Conservation (phyloP, 2,113 vertebrate species). For the Eulemur rufifrons region DNA sequence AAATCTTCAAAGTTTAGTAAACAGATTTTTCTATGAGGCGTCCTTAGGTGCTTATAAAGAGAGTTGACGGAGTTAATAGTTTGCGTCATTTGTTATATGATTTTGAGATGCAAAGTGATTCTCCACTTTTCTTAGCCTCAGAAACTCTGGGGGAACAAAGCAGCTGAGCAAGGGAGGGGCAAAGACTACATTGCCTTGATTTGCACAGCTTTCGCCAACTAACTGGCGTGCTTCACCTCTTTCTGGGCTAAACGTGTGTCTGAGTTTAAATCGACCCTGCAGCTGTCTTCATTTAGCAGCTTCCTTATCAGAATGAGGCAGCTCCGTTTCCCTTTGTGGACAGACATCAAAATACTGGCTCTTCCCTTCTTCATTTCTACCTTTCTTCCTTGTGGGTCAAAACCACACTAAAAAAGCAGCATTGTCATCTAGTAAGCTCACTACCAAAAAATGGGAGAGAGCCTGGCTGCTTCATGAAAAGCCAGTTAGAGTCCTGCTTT, state of each 20-base stretch:
- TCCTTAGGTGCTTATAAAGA: not conserved
- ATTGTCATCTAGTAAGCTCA: not conserved
- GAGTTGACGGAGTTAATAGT: not conserved
- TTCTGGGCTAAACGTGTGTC: not conserved
- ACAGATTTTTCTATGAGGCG: not conserved
- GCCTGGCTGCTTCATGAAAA: not conserved
- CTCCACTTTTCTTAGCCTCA: not conserved
- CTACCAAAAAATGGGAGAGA: not conserved
- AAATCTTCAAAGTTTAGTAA: constrained; percentile 19
- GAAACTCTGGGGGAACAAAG: not conserved
- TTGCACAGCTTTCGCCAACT: not conserved
- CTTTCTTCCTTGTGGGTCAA: not conserved
- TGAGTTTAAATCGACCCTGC: not conserved
- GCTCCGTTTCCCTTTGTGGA: not conserved
- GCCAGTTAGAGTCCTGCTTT: not conserved
- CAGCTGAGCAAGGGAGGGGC: not conserved
- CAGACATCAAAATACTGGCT: not conserved
- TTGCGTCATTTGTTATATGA: not conserved
- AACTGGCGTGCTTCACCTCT: not conserved
- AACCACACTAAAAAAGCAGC: not conserved
- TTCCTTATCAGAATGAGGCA: constrained; percentile 14
- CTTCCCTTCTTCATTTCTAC: not conserved
- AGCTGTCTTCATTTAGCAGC: not conserved
- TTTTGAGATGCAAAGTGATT: not conserved
- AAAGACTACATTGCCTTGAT: not conserved